Conservation (phyloP, 2,797 vertebrate species). For the Pipistrellus kuhlii region DNA sequence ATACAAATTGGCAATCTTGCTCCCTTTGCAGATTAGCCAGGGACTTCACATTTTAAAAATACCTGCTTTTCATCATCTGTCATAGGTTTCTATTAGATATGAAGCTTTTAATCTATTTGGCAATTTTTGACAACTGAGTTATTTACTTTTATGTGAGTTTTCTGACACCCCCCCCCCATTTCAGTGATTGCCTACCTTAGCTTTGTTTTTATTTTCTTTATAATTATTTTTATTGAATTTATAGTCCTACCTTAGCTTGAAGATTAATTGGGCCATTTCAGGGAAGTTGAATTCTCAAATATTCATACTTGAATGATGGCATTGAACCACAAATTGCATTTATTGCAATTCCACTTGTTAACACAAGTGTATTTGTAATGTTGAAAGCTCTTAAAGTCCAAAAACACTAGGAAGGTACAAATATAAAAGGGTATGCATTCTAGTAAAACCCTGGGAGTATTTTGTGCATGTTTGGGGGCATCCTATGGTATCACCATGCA, state of each 20-base stretch:
- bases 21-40: background rate
- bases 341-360: slow-evolving; percentile 68
- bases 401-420: slow-evolving; percentile 62
- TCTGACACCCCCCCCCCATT: background rate
- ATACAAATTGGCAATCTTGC: background rate
- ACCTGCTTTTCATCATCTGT: background rate
- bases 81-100: background rate
- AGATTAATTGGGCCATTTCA: slow-evolving; percentile 33
- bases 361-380: slow-evolving; percentile 56
- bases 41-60: background rate
- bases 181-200: background rate
- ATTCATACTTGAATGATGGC: slow-evolving; percentile 28
- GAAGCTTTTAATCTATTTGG: slow-evolving; percentile 21
- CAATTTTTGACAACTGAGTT: background rate
- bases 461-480: slow-evolving; percentile 76
- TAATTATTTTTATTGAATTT: background rate
- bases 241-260: background rate
- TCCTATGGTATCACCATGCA: slow-evolving; percentile 70
- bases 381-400: slow-evolving; percentile 58
- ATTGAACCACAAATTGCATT: slow-evolving; percentile 49
- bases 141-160: background rate
- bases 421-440: background rate
- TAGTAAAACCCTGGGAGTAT: slow-evolving; percentile 76
- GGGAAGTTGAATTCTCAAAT: background rate
- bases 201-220: background rate